These are phyloP conservation scores for Cydia amplana DNA, from an alignment of 1,140 invertebrate genomes.

Conservation along the genomic window DNA sequence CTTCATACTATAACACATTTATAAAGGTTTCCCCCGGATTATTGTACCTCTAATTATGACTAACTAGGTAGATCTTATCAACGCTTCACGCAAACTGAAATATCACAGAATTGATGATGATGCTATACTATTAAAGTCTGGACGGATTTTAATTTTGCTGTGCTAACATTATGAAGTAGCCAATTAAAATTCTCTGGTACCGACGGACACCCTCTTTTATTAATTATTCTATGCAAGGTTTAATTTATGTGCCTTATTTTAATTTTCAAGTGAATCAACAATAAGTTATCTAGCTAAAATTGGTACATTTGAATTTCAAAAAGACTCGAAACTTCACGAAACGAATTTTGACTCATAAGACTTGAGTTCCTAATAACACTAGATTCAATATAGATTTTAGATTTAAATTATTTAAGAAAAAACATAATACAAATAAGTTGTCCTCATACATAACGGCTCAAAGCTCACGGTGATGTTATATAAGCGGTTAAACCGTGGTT, in stretches of 20 bases:
- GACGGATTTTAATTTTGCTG: constrained; percentile 52
- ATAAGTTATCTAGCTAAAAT: neutral
- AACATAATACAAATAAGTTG: no score
- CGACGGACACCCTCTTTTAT: constrained; percentile 43
- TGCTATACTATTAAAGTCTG: neutral
- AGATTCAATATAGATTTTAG: no score
- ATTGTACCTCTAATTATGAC: neutral
- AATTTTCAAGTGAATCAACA: neutral
- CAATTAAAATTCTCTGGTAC: constrained; percentile 59
- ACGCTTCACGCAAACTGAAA: neutral
- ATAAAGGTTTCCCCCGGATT: neutral
- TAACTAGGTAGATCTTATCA: neutral
- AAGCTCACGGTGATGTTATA: no score
- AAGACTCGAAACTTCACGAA: no score
- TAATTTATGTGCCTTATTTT: constrained; percentile 40
- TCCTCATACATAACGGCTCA: no score
- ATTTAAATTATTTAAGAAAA: no score
- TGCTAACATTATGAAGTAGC: constrained; percentile 56
- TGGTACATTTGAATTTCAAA: neutral
- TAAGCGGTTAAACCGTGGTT: no score
- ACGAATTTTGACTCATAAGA: no score
- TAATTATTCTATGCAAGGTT: constrained; percentile 46
- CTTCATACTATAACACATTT: constrained; percentile 33
- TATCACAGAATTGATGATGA: neutral
- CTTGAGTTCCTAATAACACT: no score